A percentile compares a stretch with the other conserved stretches of the same genome.
Conservation (phyloP, 2,888 invertebrate genomes). For the Ptychoptera albimana region DNA sequence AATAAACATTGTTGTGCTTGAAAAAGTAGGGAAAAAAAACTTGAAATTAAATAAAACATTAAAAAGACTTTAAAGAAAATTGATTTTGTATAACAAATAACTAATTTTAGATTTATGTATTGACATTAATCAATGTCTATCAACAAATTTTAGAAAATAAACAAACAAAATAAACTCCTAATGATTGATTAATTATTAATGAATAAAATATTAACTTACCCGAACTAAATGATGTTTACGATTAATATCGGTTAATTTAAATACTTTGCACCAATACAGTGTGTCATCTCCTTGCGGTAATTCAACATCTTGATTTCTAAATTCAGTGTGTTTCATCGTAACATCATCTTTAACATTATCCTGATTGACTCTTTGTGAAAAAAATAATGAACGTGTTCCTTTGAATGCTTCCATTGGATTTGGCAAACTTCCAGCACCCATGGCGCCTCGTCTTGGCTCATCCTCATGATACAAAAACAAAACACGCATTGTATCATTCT, state of each 20-base stretch:
- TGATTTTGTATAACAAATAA: too few relatives aligned
- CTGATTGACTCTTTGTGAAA: slow-evolving; percentile 4
- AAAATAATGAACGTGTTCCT: slow-evolving; percentile 6
- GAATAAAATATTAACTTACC: slow-evolving; percentile 28
- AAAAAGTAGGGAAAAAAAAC: too few relatives aligned
- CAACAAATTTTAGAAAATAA: too few relatives aligned
- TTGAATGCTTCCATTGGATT: slow-evolving; percentile 9
- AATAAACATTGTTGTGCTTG: too few relatives aligned
- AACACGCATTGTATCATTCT: slow-evolving; percentile 43
- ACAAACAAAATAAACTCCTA: too few relatives aligned
- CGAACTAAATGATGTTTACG: slow-evolving; percentile 41
- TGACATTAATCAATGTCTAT: too few relatives aligned
- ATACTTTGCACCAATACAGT: slow-evolving; percentile 41
- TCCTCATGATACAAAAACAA: slow-evolving; percentile 40
- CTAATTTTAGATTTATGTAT: too few relatives aligned
- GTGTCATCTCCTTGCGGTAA: slow-evolving; percentile 38
- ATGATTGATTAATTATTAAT: neutral
- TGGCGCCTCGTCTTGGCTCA: slow-evolving; percentile 34
- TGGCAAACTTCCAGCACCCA: slow-evolving; percentile 30
- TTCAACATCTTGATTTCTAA: slow-evolving; percentile 15
- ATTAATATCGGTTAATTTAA: slow-evolving; percentile 31
- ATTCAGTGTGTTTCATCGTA: slow-evolving; percentile 5
- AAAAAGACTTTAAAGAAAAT: too few relatives aligned
- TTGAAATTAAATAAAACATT: too few relatives aligned
- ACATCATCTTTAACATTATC: slow-evolving; percentile 1